Evolutionary conservation across 2,113 vertebrate genomes (phyloP).

Genomic region (Ictidomys tridecemlineatus): DNA sequence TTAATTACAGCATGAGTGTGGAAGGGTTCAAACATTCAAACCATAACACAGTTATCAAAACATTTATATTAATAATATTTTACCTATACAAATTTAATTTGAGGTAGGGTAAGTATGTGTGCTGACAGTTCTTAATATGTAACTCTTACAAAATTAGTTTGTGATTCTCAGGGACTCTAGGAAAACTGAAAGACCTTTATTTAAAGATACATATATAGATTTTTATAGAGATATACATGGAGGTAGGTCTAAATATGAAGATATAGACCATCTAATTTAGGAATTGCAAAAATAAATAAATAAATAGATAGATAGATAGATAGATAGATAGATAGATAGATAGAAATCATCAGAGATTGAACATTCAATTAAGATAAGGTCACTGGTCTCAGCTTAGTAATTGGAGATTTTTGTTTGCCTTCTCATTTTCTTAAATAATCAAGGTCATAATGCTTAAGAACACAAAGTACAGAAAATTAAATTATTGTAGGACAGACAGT

Average conservation of each 20-base stretch:
- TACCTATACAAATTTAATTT: background rate
- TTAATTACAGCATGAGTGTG: background rate
- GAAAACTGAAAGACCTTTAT: slow-evolving; percentile 1
- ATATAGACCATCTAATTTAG: background rate
- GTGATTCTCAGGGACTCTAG: background rate
- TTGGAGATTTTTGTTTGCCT: background rate
- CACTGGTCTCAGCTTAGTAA: background rate
- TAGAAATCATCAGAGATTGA: background rate
- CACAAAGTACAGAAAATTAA: background rate
- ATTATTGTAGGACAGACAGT: background rate
- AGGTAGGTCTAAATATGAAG: background rate
- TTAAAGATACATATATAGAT: background rate
- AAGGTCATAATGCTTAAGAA: background rate
- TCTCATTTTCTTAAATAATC: background rate
- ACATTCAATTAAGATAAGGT: background rate
- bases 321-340: no score
- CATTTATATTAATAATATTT: background rate
- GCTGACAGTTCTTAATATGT: background rate
- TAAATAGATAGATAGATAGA: no score
- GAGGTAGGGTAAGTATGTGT: background rate
- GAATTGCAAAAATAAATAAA: slow-evolving; percentile 7
- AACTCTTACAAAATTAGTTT: background rate
- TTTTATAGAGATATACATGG: background rate
- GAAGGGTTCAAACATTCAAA: background rate
- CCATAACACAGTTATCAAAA: background rate